Base-by-base conservation (phyloP, 2,113 vertebrate species). In the Nanorana parkeri region DNA sequence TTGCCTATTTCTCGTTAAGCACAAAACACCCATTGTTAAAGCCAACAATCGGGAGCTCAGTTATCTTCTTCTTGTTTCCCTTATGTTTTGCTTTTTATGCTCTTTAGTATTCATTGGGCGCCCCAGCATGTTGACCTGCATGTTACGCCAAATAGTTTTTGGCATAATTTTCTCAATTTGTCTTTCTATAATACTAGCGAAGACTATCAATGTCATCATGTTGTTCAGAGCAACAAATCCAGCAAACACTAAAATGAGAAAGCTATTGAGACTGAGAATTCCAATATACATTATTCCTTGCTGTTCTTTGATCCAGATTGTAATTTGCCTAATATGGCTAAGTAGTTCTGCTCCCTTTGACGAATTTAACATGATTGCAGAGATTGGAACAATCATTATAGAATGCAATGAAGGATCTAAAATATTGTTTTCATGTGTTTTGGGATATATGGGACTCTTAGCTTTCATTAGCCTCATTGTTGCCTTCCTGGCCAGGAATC, bases 381-480 rank as follows among this genome's bases (percentile, higher is more conserved):
- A 71, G 41, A 20, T 58, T 47, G 66, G 66, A 23, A 71, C 51
- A 58, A 86, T 85, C 24, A 65, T 83, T 23, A 63, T 83, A 21
- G 60, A 85, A 61, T 86, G 85, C 17, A 76, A 86, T 28, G 84
- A 84, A 19, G 85, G 84, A 5, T 86, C 84, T 15, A 68, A 52
- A 23, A 19, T 55, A 26, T 65, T 23, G 68, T 78, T 81, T 77
- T 79, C 73, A 58, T 69, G 21, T 77, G 76, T 85, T 6, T 73
- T 85, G 58, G 61, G 80, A 19, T 85, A 87, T 5, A 63, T 84
- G 61, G 84, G 79, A 3, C 26, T 84, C 2, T 73, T 86, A 26
- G 68, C 84, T 5, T 23, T 1, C 1, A 29, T 83, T 19, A 84
- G 85, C 23, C 84, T 86, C n/a, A 6, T 80, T 26, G 64, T 83